Conservation (phyloP, 2,888 invertebrate species). For the Pardosa pseudoannulata region DNA sequence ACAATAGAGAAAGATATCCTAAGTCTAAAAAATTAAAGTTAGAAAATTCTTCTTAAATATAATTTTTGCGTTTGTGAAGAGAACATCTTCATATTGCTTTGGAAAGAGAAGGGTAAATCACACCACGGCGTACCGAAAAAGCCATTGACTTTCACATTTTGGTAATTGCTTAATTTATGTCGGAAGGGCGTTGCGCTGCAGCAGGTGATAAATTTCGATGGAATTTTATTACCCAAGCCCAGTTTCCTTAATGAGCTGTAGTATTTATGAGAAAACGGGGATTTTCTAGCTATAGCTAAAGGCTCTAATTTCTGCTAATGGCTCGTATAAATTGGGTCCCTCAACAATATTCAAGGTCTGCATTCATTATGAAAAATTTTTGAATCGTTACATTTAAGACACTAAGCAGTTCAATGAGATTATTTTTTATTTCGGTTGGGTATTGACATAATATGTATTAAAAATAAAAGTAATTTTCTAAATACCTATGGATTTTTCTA, state of each 20-base stretch:
- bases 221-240: conserved; percentile 55
- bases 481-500: no score
- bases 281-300: conserved; percentile 28
- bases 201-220: conserved; percentile 60
- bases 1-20: no score
- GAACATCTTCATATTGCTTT: background rate
- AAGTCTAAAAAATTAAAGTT: no score
- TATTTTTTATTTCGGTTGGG: no score
- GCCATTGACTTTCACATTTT: conserved; percentile 54
- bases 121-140: conserved; percentile 24
- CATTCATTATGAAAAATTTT: conserved; percentile 21
- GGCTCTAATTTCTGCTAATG: conserved; percentile 60
- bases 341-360: conserved; percentile 30
- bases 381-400: conserved; percentile 24
- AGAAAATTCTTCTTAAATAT: conserved; percentile 15
- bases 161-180: conserved; percentile 65
- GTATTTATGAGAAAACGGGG: conserved; percentile 61
- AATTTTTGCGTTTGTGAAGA: background rate
- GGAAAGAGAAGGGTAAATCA: conserved; percentile 11
- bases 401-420: background rate
- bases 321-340: conserved; percentile 45
- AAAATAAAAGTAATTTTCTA: no score
- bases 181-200: conserved; percentile 30
- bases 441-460: no score
- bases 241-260: conserved; percentile 56